Evolutionary conservation across 1,140 invertebrate genomes (phyloP), one percentile per base, ranked within the genome.

Genomic region (Bombyx mandarina): DNA sequence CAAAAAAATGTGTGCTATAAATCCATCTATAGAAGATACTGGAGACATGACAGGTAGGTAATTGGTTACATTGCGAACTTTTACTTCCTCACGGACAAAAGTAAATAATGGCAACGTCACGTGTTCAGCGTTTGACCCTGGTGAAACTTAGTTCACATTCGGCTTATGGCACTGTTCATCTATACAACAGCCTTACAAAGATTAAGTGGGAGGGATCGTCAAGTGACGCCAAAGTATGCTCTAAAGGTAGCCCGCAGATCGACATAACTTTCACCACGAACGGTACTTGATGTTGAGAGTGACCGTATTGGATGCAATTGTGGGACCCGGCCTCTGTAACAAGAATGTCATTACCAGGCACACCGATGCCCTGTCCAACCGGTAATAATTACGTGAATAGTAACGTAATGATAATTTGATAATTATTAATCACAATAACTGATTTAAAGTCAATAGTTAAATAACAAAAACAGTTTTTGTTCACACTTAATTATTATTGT

Each of bases 51-150:
- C 45, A 62, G 42, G 12, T 54, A 52, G 42, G 12, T 54, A 52
- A 57, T 56, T 52, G n/a, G 47, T 58, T 12, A 60, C 42, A 59
- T 52, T 43, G 46, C 45, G 18, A 57, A 73, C 77, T 80, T 76
- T 79, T 78, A 78, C 77, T 77, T 75, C 69, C 69, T 74, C 48
- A 69, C 63, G 70, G 76, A 71, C 65, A 78, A 79, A 79, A 65
- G 74, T 78, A 77, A 81, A 75, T 72, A 65, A 67, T 67, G 56
- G 61, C 63, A 76, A 75, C 64, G 62, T 67, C 73, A 83, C 80
- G 68, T 71, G 78, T 76, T 81, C 26, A 68, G 61, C 60, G 67
- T 60, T 73, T 82, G 75, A 82, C 79, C 79, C 73, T 78, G 42
- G 67, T 60, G 66, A 66, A 61, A 45, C 52, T 44, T 49, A 51